phyloP scores from a whole-genome alignment of 2,888 invertebrate genomes.

The Tubulanus polymorphus region DNA sequence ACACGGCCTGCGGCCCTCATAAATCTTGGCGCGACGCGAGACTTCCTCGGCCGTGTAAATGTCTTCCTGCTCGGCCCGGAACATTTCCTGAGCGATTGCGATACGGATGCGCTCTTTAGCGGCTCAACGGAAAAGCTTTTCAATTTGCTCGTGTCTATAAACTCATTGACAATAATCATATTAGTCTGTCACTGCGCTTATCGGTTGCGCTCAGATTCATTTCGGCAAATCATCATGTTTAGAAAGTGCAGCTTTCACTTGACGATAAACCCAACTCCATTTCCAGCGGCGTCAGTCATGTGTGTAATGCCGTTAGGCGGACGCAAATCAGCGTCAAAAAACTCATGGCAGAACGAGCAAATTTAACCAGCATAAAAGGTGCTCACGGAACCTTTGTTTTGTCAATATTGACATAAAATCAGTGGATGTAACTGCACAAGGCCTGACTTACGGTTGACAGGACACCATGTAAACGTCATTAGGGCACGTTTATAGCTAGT shows the following conservation, averaged over 20 bases:
- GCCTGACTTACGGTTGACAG: neutral
- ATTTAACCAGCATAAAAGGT: neutral
- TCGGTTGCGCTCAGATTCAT: constrained; percentile 1
- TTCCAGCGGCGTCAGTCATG: neutral
- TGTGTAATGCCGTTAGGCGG: constrained; percentile 1
- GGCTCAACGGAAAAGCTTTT: neutral
- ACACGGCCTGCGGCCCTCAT: too few species aligned
- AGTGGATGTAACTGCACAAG: too few species aligned
- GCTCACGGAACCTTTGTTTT: neutral
- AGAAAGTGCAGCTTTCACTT: neutral
- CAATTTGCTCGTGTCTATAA: constrained; percentile 1
- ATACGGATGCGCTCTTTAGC: neutral
- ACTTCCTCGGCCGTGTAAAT: too few species aligned
- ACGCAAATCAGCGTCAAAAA: neutral
- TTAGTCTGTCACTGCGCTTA: neutral
- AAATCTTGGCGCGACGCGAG: too few species aligned
- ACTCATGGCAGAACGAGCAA: neutral
- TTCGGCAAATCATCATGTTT: constrained; percentile 1
- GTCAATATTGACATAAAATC: neutral
- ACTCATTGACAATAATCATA: constrained; percentile 1
- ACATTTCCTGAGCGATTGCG: neutral
- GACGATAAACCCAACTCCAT: neutral
- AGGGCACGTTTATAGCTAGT: neutral
- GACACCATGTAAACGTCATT: constrained; percentile 1
- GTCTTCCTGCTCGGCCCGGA: neutral